Base-by-base conservation (phyloP, 2,888 invertebrate species). In the Trichogramma dendrolimi region DNA sequence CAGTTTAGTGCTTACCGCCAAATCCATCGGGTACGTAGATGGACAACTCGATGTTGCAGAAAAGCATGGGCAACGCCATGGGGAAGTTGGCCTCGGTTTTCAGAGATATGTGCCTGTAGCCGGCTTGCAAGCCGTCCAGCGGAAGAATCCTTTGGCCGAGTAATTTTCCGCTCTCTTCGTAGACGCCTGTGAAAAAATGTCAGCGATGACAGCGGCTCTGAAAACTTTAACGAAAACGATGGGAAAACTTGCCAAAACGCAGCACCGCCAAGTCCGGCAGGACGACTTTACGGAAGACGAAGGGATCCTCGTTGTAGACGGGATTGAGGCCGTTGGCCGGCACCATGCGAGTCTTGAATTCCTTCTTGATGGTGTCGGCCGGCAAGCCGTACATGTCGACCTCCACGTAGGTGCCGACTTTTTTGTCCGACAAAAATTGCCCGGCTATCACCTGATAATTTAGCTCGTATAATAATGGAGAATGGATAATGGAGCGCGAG, bases 381-480 rank as follows among this genome's bases (percentile, higher is more conserved):
- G 88, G 87, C 63, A 89, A 76, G 60, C 88, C 88, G 75, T 87
- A 88, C 88, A 89, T 89, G 74, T 89, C 88, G 43, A 88, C 88
- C 74, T 88, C 88, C 27, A 89, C 88, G 75, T 87, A 88, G 4
- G 88, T 88, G n/a, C 87, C 87, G 4, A 87, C 84, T 75, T 87
- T 87, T 71, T 86, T 85, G 71, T 88, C 87, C 1, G 86, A 87
- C 69, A 88, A 80, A 73, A 88, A 88, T 77, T 88, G 88, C 3
- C 87, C 88, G 27, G 87, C 86, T 68, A 88, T 87, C 7, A 88
- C 83, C 83, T 85, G 70, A 43, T 48, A 47, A 11, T 11, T 50
- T 42, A 51, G 10, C n/a, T 27, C 7, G 48, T 39, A 38, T 54
- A 4, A 14, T 11, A 44, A 7, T 52, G 8, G 46, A 53, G 10